Percentiles rank a stretch among this genome's conserved stretches.
Evolutionary conservation across 1,140 invertebrate genomes (phyloP).

Genomic region (Cepaea nemoralis): DNA sequence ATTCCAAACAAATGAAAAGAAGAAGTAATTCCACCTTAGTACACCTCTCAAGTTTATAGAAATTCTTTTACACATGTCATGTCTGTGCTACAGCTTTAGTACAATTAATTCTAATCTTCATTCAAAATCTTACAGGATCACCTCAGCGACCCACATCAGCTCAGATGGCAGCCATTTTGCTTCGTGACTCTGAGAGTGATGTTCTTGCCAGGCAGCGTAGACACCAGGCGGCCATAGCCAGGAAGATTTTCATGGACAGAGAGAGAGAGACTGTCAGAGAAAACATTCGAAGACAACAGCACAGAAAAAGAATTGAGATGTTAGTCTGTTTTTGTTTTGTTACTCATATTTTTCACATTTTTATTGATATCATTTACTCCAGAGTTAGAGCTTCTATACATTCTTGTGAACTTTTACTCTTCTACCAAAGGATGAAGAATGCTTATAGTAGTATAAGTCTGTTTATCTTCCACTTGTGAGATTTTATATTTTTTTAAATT

Average conservation of each 20-base stretch:
- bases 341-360: too few species aligned
- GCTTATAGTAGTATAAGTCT: too few species aligned
- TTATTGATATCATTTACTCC: background rate
- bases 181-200: constrained; percentile 55
- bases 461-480: too few species aligned
- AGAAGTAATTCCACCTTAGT: too few species aligned
- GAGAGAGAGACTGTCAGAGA: constrained; percentile 71
- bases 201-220: constrained; percentile 52
- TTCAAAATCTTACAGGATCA: constrained; percentile 37
- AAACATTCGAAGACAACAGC: constrained; percentile 60
- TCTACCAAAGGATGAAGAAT: too few species aligned
- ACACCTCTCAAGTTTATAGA: too few species aligned
- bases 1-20: too few species aligned
- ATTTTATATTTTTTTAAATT: too few species aligned
- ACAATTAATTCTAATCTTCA: too few species aligned
- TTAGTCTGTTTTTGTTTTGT: constrained; percentile 35
- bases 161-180: constrained; percentile 57
- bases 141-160: constrained; percentile 28
- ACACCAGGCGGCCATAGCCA: constrained; percentile 62
- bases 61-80: too few species aligned
- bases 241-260: constrained; percentile 70
- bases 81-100: too few species aligned
- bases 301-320: constrained; percentile 63
- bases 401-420: background rate
- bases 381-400: background rate